These are phyloP conservation scores for Hemiscyllium ocellatum DNA, from an alignment of 2,113 vertebrate species.

Conservation along the genomic window DNA sequence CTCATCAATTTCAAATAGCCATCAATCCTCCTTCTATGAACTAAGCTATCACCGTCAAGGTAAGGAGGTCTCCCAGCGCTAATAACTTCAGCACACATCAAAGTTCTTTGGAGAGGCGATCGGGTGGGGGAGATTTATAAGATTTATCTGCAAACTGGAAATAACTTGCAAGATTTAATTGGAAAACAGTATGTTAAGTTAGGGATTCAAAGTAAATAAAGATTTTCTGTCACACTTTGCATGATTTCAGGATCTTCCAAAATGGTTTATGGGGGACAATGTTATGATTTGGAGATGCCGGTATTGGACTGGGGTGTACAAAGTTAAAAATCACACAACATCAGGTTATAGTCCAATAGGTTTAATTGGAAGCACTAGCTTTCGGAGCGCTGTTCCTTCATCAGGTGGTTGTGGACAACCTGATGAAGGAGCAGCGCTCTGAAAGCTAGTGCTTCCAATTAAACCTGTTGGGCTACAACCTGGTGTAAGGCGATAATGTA, in stretches of 20 bases:
- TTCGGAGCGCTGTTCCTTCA: too few species aligned
- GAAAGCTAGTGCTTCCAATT: too few species aligned
- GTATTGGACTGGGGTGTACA: too few species aligned
- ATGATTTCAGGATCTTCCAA: neutral
- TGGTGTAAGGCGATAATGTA: neutral
- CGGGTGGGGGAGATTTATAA: neutral
- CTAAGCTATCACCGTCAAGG: neutral
- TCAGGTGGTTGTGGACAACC: too few species aligned
- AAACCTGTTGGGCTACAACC: too few species aligned
- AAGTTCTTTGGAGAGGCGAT: neutral
- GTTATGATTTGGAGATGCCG: too few species aligned
- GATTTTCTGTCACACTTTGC: neutral
- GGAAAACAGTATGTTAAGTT: neutral
- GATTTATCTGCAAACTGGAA: neutral
- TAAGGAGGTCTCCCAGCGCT: neutral
- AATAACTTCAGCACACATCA: neutral
- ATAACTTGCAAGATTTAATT: neutral
- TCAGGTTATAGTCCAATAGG: too few species aligned
- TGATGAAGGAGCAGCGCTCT: too few species aligned
- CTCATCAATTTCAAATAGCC: neutral
- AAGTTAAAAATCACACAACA: too few species aligned
- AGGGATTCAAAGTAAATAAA: neutral
- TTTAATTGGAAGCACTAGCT: too few species aligned
- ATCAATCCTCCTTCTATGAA: neutral
- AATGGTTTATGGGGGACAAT: neutral